phyloP scores from a whole-genome alignment of 1,140 invertebrate species.

The Doryteuthis pealeii region DNA sequence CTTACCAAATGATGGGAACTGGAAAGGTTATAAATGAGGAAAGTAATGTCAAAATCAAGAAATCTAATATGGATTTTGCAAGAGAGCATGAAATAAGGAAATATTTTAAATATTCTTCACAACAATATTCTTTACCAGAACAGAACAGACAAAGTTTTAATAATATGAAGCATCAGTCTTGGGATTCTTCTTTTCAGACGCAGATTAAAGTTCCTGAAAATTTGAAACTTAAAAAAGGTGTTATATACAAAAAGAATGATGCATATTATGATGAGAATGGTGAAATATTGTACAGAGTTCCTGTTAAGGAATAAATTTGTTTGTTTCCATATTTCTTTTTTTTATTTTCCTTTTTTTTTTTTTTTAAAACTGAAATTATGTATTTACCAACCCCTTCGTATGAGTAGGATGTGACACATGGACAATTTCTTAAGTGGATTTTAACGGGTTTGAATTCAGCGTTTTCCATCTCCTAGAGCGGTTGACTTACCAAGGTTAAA shows the following conservation, averaged over 20 bases:
- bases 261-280: slow-evolving; percentile 21
- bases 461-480: too few relatives aligned
- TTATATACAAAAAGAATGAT: slow-evolving; percentile 17
- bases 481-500: too few relatives aligned
- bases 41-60: not conserved
- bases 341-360: too few relatives aligned
- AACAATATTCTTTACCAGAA: not conserved
- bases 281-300: slow-evolving; percentile 21
- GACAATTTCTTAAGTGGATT: too few relatives aligned
- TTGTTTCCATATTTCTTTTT: too few relatives aligned
- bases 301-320: slow-evolving; percentile 1
- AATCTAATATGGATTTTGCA: not conserved
- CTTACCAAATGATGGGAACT: slow-evolving; percentile 1
- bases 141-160: not conserved
- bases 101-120: not conserved
- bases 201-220: not conserved
- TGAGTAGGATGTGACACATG: too few relatives aligned
- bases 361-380: too few relatives aligned
- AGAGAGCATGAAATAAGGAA: not conserved
- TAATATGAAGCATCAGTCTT: not conserved
- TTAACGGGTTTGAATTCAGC: too few relatives aligned
- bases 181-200: too few relatives aligned
- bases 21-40: not conserved
- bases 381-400: too few relatives aligned
- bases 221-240: not conserved